Conservation (phyloP, 2,797 vertebrate species). For the Brachyrhaphis roseni region DNA sequence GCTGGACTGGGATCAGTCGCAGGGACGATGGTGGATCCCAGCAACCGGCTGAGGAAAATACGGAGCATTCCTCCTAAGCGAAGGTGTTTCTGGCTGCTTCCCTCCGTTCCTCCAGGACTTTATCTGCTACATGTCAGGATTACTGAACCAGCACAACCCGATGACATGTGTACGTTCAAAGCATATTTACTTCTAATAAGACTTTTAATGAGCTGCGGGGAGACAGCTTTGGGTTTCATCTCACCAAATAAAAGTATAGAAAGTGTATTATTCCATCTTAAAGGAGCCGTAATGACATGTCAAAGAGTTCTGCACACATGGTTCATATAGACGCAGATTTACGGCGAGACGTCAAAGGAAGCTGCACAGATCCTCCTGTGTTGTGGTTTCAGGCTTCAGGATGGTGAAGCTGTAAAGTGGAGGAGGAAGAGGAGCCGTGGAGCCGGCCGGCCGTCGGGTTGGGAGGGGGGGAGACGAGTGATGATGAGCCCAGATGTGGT, state of each 20-base stretch:
- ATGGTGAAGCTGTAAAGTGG: conserved; percentile 11
- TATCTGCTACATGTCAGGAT: conserved; percentile 44
- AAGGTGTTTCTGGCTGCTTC: conserved; percentile 58
- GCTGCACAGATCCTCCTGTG: conserved; percentile 30
- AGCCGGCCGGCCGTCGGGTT: conserved; percentile 8
- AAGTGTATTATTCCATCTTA: conserved; percentile 40
- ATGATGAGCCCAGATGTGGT: conserved; percentile 70
- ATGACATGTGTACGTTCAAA: conserved; percentile 65
- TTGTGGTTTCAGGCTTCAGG: conserved; percentile 45
- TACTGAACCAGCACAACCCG: conserved; percentile 54
- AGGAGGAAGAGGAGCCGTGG: conserved; percentile 29
- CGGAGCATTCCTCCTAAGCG: conserved; percentile 51
- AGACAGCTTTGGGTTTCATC: conserved; percentile 38
- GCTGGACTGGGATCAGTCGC: conserved; percentile 48
- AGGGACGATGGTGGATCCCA: not conserved
- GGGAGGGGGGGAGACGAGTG: conserved; percentile 54
- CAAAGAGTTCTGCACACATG: conserved; percentile 41
- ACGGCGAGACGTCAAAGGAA: conserved; percentile 40
- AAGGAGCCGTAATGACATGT: conserved; percentile 45
- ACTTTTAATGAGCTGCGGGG: conserved; percentile 64
- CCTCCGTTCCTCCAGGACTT: conserved; percentile 13
- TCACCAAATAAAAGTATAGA: conserved; percentile 56
- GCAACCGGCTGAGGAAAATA: conserved; percentile 35
- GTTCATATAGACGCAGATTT: conserved; percentile 38
- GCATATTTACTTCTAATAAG: conserved; percentile 61